phyloP scores from a whole-genome alignment of 1,140 invertebrate genomes.

The Heliconius melpomene region DNA sequence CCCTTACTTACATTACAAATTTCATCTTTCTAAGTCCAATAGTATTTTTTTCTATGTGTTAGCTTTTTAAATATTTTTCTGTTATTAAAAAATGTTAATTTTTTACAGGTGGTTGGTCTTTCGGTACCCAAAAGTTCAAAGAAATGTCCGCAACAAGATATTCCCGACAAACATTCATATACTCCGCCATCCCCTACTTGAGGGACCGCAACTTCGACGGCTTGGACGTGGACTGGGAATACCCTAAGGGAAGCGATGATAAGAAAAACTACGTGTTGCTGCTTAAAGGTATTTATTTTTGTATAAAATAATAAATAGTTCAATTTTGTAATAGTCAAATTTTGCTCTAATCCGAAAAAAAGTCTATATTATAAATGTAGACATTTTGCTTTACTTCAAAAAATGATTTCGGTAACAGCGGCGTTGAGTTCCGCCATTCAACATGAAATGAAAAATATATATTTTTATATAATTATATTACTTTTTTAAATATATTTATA shows the following conservation, averaged over 20 bases:
- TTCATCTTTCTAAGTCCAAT: too few relatives aligned
- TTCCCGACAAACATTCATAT: conserved; percentile 95
- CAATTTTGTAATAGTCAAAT: too few relatives aligned
- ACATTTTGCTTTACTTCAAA: too few relatives aligned
- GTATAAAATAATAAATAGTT: too few relatives aligned
- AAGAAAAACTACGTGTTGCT: conserved; percentile 96
- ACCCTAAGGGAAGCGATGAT: conserved; percentile 95
- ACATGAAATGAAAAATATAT: too few relatives aligned
- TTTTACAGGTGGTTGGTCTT: conserved; percentile 93
- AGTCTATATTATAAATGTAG: too few relatives aligned
- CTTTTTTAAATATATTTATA: background rate
- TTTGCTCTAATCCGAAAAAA: too few relatives aligned
- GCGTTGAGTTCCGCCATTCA: too few relatives aligned
- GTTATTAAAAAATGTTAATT: conserved; percentile 22
- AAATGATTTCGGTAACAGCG: too few relatives aligned
- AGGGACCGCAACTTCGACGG: conserved; percentile 93
- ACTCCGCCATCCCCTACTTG: conserved; percentile 95
- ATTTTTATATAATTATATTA: too few relatives aligned
- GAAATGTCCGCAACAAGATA: conserved; percentile 94
- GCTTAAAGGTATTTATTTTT: conserved; percentile 87
- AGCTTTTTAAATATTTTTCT: background rate
- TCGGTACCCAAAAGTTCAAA: conserved; percentile 97
- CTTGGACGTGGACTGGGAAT: conserved; percentile 98
- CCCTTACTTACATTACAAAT: too few relatives aligned
- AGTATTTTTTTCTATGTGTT: too few relatives aligned